Evolutionary conservation across 1,140 invertebrate species (phyloP).

Genomic region (Ylistrum balloti): DNA sequence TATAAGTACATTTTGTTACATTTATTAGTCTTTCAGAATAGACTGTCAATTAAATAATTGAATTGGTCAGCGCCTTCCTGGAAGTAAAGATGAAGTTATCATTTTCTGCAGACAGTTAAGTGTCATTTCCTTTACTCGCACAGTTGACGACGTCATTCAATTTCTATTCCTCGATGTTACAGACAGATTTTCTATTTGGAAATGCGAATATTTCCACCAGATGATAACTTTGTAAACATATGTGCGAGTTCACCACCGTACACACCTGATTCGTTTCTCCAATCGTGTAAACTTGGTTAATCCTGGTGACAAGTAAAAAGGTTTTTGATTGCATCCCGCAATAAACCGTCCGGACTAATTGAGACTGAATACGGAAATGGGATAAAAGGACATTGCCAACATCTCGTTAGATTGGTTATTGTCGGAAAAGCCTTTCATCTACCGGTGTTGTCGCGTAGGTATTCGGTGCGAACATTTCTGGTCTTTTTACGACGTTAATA

Average conservation of each 20-base stretch:
- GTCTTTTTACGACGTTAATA: neutral
- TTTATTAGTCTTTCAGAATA: too few species aligned
- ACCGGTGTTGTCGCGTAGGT: neutral
- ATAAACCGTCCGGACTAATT: conserved; percentile 24
- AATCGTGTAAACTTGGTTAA: neutral
- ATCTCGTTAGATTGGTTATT: neutral
- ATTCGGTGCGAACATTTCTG: neutral
- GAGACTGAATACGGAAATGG: conserved; percentile 21
- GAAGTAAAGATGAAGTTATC: too few species aligned
- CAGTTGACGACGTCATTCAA: too few species aligned
- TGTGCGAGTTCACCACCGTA: neutral
- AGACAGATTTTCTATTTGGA: too few species aligned
- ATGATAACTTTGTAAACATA: neutral
- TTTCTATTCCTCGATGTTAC: too few species aligned
- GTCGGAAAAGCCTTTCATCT: conserved; percentile 10
- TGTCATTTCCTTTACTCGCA: too few species aligned
- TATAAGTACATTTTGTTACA: too few species aligned
- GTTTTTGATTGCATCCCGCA: conserved; percentile 20
- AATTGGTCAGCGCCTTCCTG: too few species aligned
- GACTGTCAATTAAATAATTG: too few species aligned
- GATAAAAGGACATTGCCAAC: neutral
- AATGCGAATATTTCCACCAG: too few species aligned
- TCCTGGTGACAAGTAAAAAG: neutral
- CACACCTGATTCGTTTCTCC: neutral
- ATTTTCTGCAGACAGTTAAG: too few species aligned